Conservation (phyloP, 2,113 vertebrate species). For the Chaetodon trifascialis region DNA sequence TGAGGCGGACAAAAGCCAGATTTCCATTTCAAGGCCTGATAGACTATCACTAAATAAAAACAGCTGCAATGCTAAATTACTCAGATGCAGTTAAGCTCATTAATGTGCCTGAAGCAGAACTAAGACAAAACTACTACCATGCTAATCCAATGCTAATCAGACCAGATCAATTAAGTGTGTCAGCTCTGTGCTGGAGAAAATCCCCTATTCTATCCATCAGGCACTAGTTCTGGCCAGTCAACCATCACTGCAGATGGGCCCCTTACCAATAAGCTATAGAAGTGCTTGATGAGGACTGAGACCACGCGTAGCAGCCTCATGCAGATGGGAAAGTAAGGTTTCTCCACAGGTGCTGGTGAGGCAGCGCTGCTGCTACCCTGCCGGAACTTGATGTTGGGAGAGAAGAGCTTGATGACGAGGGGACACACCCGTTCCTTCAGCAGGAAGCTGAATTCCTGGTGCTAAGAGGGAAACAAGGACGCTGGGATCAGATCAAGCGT, state of each 20-base stretch:
- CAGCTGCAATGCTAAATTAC: constrained; percentile 41
- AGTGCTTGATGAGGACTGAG: constrained; percentile 98
- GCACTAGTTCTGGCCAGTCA: background rate
- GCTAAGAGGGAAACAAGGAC: constrained; percentile 77
- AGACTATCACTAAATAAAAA: constrained; percentile 34
- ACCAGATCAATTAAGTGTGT: constrained; percentile 52
- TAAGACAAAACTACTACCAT: constrained; percentile 42
- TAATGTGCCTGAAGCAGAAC: constrained; percentile 48
- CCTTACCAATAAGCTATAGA: constrained; percentile 95
- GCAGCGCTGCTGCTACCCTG: constrained; percentile 92
- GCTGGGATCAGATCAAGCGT: background rate
- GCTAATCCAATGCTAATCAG: constrained; percentile 64
- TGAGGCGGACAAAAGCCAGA: background rate
- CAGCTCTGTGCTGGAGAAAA: constrained; percentile 24
- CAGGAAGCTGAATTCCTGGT: constrained; percentile 99
- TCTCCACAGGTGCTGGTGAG: constrained; percentile 95
- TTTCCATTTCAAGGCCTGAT: constrained; percentile 25
- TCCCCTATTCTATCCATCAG: constrained; percentile 24
- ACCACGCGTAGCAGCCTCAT: constrained; percentile 98
- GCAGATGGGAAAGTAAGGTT: constrained; percentile 99
- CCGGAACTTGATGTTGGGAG: constrained; percentile 99
- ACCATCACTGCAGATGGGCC: background rate
- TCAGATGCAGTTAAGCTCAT: constrained; percentile 43
- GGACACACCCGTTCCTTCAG: constrained; percentile 98
- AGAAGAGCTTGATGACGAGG: constrained; percentile 99